Evolutionary conservation across 30 jellyfish, hydroid and myxozoan genomes (phyloP).

Genomic region (Turritopsis rubra): DNA sequence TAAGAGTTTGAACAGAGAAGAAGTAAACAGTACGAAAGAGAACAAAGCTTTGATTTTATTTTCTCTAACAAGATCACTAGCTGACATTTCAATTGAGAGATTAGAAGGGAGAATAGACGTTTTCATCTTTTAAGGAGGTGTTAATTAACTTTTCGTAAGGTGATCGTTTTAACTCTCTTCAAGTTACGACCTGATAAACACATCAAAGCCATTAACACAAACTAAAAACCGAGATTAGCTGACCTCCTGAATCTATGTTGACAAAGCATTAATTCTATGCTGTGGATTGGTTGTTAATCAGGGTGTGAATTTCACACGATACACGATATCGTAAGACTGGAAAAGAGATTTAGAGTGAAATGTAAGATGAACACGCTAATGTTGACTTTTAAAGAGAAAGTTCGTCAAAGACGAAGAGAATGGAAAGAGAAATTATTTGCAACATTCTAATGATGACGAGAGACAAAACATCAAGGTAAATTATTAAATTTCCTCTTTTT

Average conservation of each 20-base stretch:
- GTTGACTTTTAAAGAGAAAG: background rate
- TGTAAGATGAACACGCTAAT: background rate
- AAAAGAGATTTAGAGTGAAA: background rate
- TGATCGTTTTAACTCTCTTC: background rate
- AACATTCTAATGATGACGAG: background rate
- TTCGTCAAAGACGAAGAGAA: background rate
- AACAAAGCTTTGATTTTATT: background rate
- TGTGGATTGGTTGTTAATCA: background rate
- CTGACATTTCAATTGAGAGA: background rate
- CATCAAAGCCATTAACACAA: background rate
- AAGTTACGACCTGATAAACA: background rate
- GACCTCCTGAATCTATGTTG: background rate
- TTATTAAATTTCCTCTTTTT: background rate
- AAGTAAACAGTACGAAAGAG: background rate
- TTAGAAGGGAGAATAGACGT: background rate
- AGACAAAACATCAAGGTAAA: background rate
- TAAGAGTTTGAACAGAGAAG: background rate
- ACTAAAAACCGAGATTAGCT: background rate
- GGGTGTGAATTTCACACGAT: background rate
- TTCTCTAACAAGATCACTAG: background rate
- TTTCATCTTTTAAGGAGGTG: background rate
- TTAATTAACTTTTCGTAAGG: background rate
- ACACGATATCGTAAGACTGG: background rate
- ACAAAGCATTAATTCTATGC: background rate
- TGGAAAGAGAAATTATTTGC: background rate